Evolutionary conservation across 2,888 invertebrate genomes (phyloP).

Genomic region (Stictocephala bisonia): DNA sequence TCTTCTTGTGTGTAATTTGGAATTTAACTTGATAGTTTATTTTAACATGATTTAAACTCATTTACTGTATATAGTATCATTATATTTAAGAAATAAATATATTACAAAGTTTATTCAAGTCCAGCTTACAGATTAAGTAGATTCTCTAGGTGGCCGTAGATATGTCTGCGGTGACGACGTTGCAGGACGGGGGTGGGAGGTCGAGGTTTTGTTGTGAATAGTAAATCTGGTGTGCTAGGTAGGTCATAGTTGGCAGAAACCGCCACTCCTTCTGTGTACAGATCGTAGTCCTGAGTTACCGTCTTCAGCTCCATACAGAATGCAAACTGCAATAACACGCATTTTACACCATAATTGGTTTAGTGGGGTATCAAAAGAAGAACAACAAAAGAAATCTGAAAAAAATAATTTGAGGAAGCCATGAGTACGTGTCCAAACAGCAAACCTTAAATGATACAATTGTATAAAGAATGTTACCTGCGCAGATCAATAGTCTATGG

Average conservation of each 20-base stretch:
- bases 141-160: slow-evolving; percentile 52
- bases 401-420: too few species aligned
- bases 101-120: not conserved
- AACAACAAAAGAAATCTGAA: too few species aligned
- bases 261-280: slow-evolving; percentile 51
- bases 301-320: slow-evolving; percentile 50
- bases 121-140: slow-evolving; percentile 52
- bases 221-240: slow-evolving; percentile 40
- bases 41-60: too few species aligned
- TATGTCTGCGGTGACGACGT: slow-evolving; percentile 44
- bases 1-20: too few species aligned
- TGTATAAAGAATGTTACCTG: too few species aligned
- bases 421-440: too few species aligned
- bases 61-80: too few species aligned
- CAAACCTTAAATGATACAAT: too few species aligned
- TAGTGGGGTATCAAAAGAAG: too few species aligned
- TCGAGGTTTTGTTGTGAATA: slow-evolving; percentile 14
- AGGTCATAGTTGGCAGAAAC: slow-evolving; percentile 50
- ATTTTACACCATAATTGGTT: too few species aligned
- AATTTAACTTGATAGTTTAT: too few species aligned
- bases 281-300: slow-evolving; percentile 50
- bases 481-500: too few species aligned
- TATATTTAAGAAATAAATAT: not conserved
- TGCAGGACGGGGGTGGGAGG: slow-evolving; percentile 11
- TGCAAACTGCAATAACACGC: slow-evolving; percentile 50